Percentiles rank a stretch among this genome's conserved stretches.
Conservation (phyloP, 1,140 invertebrate species). For the Drosophila pachea region DNA sequence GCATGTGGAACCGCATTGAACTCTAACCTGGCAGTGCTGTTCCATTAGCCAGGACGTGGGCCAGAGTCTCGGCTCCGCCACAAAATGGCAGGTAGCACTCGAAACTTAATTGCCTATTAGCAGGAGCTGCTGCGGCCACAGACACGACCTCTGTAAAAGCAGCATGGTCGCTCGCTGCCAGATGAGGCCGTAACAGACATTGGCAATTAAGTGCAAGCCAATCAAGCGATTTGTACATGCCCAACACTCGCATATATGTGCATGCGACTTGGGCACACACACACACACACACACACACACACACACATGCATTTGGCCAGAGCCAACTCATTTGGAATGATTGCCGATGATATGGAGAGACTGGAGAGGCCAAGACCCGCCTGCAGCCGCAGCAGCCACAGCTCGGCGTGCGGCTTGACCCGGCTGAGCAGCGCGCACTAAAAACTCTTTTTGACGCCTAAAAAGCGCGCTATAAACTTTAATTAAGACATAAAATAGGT, state of each 20-base stretch:
- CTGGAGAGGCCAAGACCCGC: slow-evolving; percentile 6
- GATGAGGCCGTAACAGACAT: slow-evolving; percentile 60
- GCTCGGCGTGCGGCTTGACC: slow-evolving; percentile 41
- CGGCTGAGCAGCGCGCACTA: slow-evolving; percentile 51
- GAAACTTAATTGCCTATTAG: slow-evolving; percentile 73
- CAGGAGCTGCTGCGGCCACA: slow-evolving; percentile 61
- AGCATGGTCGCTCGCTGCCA: slow-evolving; percentile 41
- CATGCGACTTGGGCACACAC: too few species aligned
- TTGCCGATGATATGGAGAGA: slow-evolving; percentile 50
- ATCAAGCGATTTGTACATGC: slow-evolving; percentile 75
- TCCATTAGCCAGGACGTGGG: slow-evolving; percentile 45
- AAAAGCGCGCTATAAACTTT: slow-evolving; percentile 71
- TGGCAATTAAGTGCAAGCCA: slow-evolving; percentile 76
- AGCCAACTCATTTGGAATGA: slow-evolving; percentile 60
- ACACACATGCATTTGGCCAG: background rate
- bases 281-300: background rate
- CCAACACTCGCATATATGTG: slow-evolving; percentile 68
- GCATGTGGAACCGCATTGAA: slow-evolving; percentile 42
- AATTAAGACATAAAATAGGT: slow-evolving; percentile 74
- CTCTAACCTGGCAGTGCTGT: slow-evolving; percentile 40
- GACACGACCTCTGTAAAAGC: slow-evolving; percentile 68
- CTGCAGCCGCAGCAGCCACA: background rate
- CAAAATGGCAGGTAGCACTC: slow-evolving; percentile 74
- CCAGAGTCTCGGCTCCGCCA: slow-evolving; percentile 34
- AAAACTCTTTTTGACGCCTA: slow-evolving; percentile 72